Base-by-base conservation (phyloP, 2,113 vertebrate genomes). In the Engystomops pustulosus region DNA sequence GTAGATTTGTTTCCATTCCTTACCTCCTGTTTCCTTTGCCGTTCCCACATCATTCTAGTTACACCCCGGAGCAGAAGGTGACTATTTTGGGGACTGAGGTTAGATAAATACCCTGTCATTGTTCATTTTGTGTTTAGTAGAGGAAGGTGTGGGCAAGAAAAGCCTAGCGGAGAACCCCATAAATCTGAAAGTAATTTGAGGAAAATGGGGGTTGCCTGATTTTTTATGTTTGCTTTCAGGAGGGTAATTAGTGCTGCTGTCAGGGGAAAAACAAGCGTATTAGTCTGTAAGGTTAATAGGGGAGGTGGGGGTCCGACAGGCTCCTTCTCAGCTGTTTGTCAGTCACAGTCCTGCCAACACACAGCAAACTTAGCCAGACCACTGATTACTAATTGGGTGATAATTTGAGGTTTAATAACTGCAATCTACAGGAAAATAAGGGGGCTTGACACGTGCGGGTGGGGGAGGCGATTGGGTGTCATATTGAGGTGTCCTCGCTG, bases 161-260 rank as follows among this genome's bases (percentile, higher is more conserved):
- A 25, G 36, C 34, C 25, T 25, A 70, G 10, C 14, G 49, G 90
- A 89, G 90, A 86, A 20, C 81, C 81, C 71, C 58, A 62, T 91
- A 93, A 92, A 93, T 94, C 93, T 93, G 90, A 91, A 92, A 92
- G 92, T 90, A 93, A 94, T 94, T 94, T 93, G 89, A 89, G 67
- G 32, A 77, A 78, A 84, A 77, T 78, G 91, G 90, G n/a, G 90
- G 90, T 92, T 89, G 91, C 91, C 90, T 92, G 93, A 92, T 93
- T 93, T 91, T 91, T 89, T 93, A 90, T 91, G 91, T 94, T 93
- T 94, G 90, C 91, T 91, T 94, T 93, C 89, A 89, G 92, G 92
- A 89, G 91, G 89, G 89, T 94, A 93, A 94, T 94, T 94, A 94
- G 93, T 85, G 68, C 87, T 89, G 89, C 92, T 93, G 91, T 93